These are phyloP conservation scores for Copidosoma aretas DNA, from an alignment of 2,888 invertebrate species.

Conservation along the genomic window DNA sequence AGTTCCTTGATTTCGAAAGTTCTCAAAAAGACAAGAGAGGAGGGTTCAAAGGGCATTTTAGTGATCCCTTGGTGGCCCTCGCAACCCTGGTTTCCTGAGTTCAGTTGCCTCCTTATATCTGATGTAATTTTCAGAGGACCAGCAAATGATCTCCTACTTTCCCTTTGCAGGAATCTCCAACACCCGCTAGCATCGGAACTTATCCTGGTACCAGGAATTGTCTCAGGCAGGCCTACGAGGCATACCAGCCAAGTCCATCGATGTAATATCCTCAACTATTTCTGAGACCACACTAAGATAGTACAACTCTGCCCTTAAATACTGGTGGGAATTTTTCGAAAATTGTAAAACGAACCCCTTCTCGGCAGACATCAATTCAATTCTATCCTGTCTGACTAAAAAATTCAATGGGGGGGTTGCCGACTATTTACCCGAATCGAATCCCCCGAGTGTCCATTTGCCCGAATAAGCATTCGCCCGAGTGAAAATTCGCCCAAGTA, in stretches of 20 bases:
- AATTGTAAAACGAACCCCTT: no score
- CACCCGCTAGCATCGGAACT: not conserved
- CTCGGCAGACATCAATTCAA: no score
- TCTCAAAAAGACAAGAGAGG: slow-evolving; percentile 30
- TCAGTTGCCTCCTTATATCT: not conserved
- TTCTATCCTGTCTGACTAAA: no score
- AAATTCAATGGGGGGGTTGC: no score
- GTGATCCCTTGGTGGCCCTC: slow-evolving; percentile 37
- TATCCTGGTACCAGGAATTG: not conserved
- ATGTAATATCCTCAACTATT: not conserved
- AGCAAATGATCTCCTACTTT: not conserved
- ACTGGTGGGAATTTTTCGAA: not conserved
- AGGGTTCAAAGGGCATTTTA: slow-evolving; percentile 27
- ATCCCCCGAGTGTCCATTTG: no score
- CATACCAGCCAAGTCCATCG: not conserved
- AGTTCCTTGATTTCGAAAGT: slow-evolving; percentile 21
- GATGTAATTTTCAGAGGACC: not conserved
- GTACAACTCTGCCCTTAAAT: not conserved
- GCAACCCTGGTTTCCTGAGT: slow-evolving; percentile 26
- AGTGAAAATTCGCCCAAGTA: no score
- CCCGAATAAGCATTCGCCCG: no score
- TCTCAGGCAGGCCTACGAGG: not conserved
- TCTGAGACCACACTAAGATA: not conserved
- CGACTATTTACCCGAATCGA: no score
- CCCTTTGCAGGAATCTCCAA: not conserved